Percentiles rank a stretch among this genome's conserved stretches.
These are phyloP conservation scores for Plecotus auritus DNA, from an alignment of 2,113 vertebrate species.

Conservation along the genomic window DNA sequence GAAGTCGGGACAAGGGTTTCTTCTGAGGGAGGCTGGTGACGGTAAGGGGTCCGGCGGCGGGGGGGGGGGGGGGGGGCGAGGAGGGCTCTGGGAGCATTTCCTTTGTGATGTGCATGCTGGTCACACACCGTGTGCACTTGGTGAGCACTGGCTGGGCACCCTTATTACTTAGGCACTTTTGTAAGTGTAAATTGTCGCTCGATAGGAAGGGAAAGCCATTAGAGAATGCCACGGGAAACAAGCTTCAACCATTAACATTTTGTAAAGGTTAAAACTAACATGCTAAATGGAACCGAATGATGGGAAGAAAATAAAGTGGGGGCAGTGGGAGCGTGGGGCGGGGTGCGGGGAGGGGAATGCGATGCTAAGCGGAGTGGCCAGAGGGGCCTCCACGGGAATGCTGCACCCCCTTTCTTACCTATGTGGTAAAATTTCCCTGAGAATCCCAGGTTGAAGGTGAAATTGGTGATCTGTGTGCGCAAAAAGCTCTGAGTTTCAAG, in stretches of 20 bases:
- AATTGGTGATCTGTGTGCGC: constrained; percentile 86
- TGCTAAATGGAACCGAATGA: neutral
- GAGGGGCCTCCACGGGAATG: too few species aligned
- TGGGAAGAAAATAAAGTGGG: neutral
- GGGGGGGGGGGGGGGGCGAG: too few species aligned
- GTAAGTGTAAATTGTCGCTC: neutral
- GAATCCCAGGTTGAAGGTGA: constrained; percentile 90
- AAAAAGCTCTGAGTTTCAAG: constrained; percentile 87
- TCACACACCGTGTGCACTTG: neutral
- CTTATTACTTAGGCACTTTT: neutral
- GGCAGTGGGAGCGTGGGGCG: neutral
- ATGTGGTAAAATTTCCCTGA: constrained; percentile 90
- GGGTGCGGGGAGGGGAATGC: neutral
- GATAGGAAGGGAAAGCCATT: neutral
- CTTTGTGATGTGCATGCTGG: neutral
- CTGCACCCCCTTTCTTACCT: constrained; percentile 77
- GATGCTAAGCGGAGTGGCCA: too few species aligned
- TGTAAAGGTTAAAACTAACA: neutral
- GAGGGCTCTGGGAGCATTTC: neutral
- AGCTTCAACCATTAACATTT: neutral
- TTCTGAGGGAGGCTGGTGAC: neutral
- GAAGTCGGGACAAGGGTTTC: neutral
- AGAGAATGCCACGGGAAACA: neutral
- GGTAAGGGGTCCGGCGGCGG: too few species aligned
- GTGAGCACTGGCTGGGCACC: neutral